A percentile compares a stretch with the other conserved stretches of the same genome.
Evolutionary conservation across 2,888 invertebrate species (phyloP).

Genomic region (Lasioglossum leucozonium): DNA sequence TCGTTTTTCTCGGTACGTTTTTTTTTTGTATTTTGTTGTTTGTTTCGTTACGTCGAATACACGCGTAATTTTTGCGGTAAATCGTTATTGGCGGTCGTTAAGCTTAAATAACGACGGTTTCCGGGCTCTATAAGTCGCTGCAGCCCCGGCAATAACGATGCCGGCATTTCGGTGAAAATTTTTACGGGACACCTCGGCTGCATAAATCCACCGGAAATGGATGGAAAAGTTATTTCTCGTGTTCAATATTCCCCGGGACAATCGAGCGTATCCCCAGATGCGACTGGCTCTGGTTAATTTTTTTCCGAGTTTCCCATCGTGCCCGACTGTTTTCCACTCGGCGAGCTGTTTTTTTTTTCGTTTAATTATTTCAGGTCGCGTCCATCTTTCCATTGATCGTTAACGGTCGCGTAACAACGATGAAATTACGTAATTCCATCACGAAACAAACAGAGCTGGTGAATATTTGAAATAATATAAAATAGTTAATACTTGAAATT

Average conservation of each 20-base stretch:
- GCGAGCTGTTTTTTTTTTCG: not conserved
- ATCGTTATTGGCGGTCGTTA: slow-evolving; percentile 48
- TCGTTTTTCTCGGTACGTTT: not conserved
- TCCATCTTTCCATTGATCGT: not conserved
- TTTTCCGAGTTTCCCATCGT: not conserved
- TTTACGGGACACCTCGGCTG: slow-evolving; percentile 55
- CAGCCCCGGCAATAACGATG: slow-evolving; percentile 21
- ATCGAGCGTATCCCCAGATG: slow-evolving; percentile 42
- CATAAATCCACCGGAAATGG: slow-evolving; percentile 60
- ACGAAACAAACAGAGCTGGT: too few relatives aligned
- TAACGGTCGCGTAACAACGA: not conserved
- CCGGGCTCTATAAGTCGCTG: slow-evolving; percentile 21
- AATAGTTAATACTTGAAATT: too few relatives aligned
- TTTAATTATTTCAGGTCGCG: not conserved
- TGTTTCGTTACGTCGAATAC: not conserved
- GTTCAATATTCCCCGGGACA: slow-evolving; percentile 52
- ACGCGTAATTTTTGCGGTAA: slow-evolving; percentile 34
- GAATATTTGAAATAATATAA: too few relatives aligned
- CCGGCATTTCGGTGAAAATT: slow-evolving; percentile 43
- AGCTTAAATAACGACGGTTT: slow-evolving; percentile 43
- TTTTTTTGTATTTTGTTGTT: not conserved
- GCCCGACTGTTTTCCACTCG: not conserved
- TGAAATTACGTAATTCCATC: too few relatives aligned
- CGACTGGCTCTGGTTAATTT: slow-evolving; percentile 13
- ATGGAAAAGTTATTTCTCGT: slow-evolving; percentile 59